Percentiles rank a stretch among this genome's conserved stretches.
Evolutionary conservation across 2,888 invertebrate species (phyloP).

Genomic region (Tetropium fuscum): DNA sequence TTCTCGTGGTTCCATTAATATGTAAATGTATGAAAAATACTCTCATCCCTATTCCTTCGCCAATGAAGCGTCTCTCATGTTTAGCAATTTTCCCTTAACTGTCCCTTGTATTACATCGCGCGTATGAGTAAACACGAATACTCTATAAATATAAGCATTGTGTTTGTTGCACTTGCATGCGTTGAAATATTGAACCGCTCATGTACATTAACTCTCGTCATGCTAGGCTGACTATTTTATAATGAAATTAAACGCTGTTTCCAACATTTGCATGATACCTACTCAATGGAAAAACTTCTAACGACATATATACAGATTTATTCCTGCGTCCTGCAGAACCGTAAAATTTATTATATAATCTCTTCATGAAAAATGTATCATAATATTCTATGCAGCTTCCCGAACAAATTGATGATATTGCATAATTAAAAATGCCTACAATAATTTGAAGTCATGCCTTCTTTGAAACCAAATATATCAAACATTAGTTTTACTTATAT

Average conservation of each 20-base stretch:
- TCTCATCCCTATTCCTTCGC: not conserved
- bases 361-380: too few species aligned
- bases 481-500: too few species aligned
- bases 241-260: constrained; percentile 39
- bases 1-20: too few species aligned
- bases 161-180: constrained; percentile 42
- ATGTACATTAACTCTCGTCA: constrained; percentile 39
- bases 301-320: constrained; percentile 15
- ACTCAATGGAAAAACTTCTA: constrained; percentile 17
- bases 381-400: too few species aligned
- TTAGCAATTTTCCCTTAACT: not conserved
- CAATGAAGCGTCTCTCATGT: not conserved
- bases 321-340: too few species aligned
- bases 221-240: constrained; percentile 35
- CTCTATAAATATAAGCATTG: constrained; percentile 42
- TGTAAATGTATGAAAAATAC: too few species aligned
- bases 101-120: constrained; percentile 14
- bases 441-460: too few species aligned
- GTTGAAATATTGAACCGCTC: constrained; percentile 32
- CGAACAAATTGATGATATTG: too few species aligned
- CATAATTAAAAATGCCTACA: too few species aligned
- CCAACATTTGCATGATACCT: constrained; percentile 20
- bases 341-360: too few species aligned
- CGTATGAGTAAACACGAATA: constrained; percentile 35
- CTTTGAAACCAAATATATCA: too few species aligned